Evolutionary conservation across 2,888 invertebrate genomes (phyloP).

Genomic region (Herminia tarsipennalis): DNA sequence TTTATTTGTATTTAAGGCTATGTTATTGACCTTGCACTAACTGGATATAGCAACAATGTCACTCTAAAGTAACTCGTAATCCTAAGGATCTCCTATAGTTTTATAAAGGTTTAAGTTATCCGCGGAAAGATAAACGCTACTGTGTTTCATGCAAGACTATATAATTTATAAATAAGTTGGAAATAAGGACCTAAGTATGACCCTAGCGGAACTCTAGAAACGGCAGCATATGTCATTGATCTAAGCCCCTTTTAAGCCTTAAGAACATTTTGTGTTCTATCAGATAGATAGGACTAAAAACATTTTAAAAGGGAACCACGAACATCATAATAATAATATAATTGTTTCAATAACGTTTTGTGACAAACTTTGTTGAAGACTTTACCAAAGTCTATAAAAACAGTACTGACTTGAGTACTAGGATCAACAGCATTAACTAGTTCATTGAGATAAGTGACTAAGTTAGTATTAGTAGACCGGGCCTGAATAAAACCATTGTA

Average conservation of each 20-base stretch:
- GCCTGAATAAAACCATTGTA: no score
- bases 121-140: not conserved
- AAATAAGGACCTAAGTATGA: conserved; percentile 2
- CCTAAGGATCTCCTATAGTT: no score
- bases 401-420: no score
- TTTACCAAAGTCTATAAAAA: conserved; percentile 3
- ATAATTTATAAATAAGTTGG: conserved; percentile 1
- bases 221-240: not conserved
- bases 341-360: not conserved
- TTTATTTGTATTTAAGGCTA: not conserved
- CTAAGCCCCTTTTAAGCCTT: not conserved
- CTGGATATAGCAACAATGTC: not conserved
- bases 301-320: not conserved
- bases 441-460: not conserved
- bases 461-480: no score
- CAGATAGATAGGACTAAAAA: not conserved
- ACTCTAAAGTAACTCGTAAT: not conserved
- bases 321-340: not conserved
- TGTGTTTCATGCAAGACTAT: conserved; percentile 1
- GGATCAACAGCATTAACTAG: not conserved
- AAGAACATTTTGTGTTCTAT: not conserved
- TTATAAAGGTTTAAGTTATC: conserved; percentile 5
- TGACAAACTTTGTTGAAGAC: not conserved
- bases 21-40: not conserved
- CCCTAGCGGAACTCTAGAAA: not conserved